phyloP scores from a whole-genome alignment of 2,113 vertebrate genomes.

The Phylloscopus whistleri region DNA sequence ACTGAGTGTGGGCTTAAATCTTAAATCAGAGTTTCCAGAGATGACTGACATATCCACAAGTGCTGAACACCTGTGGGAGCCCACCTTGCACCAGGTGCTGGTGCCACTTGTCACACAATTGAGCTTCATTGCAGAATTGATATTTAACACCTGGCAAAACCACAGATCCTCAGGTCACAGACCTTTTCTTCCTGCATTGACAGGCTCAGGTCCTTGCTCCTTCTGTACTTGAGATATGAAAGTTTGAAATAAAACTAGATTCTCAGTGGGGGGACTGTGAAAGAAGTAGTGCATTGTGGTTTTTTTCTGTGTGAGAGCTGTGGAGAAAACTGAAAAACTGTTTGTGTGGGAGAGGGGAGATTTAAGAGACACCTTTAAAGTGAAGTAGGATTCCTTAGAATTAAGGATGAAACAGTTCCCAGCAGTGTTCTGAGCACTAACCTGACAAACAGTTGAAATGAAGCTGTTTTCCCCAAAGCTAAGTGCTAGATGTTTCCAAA shows the following conservation, averaged over 20 bases:
- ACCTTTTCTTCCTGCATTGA: not conserved
- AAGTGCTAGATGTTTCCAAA: not conserved
- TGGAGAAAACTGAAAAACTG: not conserved
- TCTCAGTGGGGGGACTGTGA: not conserved
- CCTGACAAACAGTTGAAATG: not conserved
- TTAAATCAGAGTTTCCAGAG: not conserved
- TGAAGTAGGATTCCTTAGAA: conserved; percentile 8
- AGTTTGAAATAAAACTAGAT: not conserved
- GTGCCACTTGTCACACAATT: not conserved
- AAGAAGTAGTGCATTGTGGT: not conserved
- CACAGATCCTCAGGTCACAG: not conserved
- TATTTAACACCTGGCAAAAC: not conserved
- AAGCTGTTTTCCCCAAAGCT: not conserved
- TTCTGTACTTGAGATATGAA: not conserved
- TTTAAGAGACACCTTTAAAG: not conserved
- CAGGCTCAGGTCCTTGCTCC: not conserved
- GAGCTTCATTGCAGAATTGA: not conserved
- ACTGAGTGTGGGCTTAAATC: not conserved
- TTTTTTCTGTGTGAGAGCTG: not conserved
- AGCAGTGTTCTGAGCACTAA: not conserved
- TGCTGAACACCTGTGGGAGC: not conserved
- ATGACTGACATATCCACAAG: not conserved
- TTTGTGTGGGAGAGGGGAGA: not conserved
- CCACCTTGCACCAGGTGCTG: not conserved
- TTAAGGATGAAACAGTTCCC: not conserved